Evolutionary conservation across 2,797 vertebrate genomes (phyloP).

Genomic region (Echiichthys vipera): DNA sequence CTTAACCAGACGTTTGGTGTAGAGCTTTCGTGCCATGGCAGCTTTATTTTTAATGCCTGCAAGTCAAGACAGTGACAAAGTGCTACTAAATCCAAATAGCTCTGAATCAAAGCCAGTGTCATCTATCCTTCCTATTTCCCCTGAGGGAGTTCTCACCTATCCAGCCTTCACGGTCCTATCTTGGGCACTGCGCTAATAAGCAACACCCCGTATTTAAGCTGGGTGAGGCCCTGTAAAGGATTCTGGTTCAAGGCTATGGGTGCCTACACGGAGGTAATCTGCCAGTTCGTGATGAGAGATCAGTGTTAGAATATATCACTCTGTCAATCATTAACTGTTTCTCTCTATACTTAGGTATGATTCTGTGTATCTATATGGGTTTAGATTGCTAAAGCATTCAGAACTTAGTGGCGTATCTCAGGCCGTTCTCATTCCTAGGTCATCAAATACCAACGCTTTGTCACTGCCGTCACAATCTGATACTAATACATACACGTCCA

Average conservation of each 20-base stretch:
- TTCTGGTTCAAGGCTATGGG: slow-evolving; percentile 53
- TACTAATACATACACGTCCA: too few relatives aligned
- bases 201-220: slow-evolving; percentile 64
- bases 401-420: slow-evolving; percentile 41
- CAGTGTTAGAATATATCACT: slow-evolving; percentile 65
- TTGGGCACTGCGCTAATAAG: slow-evolving; percentile 68
- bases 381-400: slow-evolving; percentile 35
- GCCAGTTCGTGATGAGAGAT: slow-evolving; percentile 52
- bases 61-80: slow-evolving; percentile 72
- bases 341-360: slow-evolving; percentile 89
- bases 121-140: slow-evolving; percentile 63
- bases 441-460: too few relatives aligned
- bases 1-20: slow-evolving; percentile 36
- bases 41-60: slow-evolving; percentile 58
- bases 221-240: slow-evolving; percentile 54
- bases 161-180: slow-evolving; percentile 54
- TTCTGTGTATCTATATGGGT: slow-evolving; percentile 84
- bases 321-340: slow-evolving; percentile 90
- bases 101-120: slow-evolving; percentile 68
- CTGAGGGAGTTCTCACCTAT: slow-evolving; percentile 52
- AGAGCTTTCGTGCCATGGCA: slow-evolving; percentile 22
- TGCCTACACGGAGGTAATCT: slow-evolving; percentile 30
- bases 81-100: slow-evolving; percentile 66
- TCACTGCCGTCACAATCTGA: too few relatives aligned
- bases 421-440: too few relatives aligned